Conservation (phyloP, 2,797 vertebrate species). For the Lacerta agilis region DNA sequence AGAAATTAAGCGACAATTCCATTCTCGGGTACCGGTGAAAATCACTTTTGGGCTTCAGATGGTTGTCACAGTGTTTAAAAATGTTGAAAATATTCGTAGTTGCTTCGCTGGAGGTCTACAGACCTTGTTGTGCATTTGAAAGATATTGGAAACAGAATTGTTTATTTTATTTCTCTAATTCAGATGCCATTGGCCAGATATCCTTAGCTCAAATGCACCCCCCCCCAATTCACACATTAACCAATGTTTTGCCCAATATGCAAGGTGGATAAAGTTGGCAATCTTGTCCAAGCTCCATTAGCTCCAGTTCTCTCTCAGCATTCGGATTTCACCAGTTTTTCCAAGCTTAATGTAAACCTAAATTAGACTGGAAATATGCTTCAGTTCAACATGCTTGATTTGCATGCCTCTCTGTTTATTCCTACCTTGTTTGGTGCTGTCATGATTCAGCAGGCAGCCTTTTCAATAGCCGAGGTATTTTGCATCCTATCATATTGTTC, state of each 20-base stretch:
- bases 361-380: background rate
- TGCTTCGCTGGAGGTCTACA: background rate
- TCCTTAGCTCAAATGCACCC: conserved; percentile 5
- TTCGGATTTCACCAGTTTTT: background rate
- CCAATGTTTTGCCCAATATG: background rate
- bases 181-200: background rate
- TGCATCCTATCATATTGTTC: conserved; percentile 56
- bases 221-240: background rate
- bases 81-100: background rate
- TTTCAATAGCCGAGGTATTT: background rate
- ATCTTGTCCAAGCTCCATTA: conserved; percentile 10
- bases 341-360: conserved; percentile 4
- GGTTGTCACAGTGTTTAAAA: background rate
- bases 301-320: background rate
- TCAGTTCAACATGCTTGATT: conserved; percentile 6
- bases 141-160: background rate
- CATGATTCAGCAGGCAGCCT: conserved; percentile 3
- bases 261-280: background rate
- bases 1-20: background rate
- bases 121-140: background rate
- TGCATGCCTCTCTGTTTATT: background rate
- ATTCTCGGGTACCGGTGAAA: background rate
- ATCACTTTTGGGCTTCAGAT: background rate
- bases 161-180: background rate
- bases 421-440: background rate